Evolutionary conservation across 2,888 invertebrate species (phyloP), one percentile per base, ranked within the genome.

Genomic region (Willowsia nigromaculata): DNA sequence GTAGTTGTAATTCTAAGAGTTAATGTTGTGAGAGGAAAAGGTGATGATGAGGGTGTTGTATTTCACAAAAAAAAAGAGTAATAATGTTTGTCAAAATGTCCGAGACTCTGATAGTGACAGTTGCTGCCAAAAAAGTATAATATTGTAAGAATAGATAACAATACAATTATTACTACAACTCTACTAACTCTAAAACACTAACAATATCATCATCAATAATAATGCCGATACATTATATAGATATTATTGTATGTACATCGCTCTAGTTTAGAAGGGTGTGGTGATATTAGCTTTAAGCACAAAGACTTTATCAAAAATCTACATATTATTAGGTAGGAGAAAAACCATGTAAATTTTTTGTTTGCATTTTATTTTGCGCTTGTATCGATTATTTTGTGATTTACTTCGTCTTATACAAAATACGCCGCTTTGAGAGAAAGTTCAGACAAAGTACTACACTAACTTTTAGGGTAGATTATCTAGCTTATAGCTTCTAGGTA

Each of bases 271-370:
- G 33, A 85, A 62, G 59, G 85, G 59, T 85, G 85, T 85, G 85
- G 85, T 85, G 85, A 85, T 85, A 85, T 78, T 85, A 85, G 85
- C 78, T 85, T 85, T 85, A 85, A 85, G 78, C 85, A 82, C 33
- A 56, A 82, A 82, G 82, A 82, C 82, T 82, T 82, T 82, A 78
- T 78, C 43, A 83, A 22, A 83, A 15, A 47, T 22, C 56, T 37
- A 33, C 3, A 74, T 33, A 33, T 65, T 25, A 13, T 71, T 74
- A 33, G 1, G n/a, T 65, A 33, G 7, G 33, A 65, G 3, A 3
- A n/a, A 4, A 33, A 65, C n/a, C n/a, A 22, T 3, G 3, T 56
- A 9, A 1, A 18, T 18, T 7, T 74, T 40, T 71, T 25, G 65
- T 50, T 18, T 62, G 6, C 65, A 37, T 15, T 71, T 65, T 71